phyloP scores from a whole-genome alignment of 2,113 vertebrate genomes.

The Hippoglossus stenolepis region DNA sequence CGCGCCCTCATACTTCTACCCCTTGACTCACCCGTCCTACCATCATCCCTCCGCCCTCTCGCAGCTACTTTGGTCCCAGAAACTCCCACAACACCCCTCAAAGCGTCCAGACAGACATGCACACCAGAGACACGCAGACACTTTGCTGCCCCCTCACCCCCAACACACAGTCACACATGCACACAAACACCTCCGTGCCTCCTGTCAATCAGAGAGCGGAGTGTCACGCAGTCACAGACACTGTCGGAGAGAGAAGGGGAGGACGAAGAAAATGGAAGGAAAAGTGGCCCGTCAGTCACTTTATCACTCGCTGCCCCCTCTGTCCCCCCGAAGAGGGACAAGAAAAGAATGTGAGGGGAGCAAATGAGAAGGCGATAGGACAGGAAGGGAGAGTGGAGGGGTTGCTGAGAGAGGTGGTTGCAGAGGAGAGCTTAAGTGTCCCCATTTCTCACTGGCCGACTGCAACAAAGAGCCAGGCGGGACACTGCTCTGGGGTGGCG shows the following conservation, averaged over 20 bases:
- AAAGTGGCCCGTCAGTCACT: constrained; percentile 75
- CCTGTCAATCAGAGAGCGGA: constrained; percentile 73
- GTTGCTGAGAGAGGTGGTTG: constrained; percentile 40
- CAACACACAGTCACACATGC: constrained; percentile 21
- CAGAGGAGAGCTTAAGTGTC: constrained; percentile 68
- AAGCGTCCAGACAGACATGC: constrained; percentile 75
- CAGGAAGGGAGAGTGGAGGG: constrained; percentile 43
- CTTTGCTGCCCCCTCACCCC: constrained; percentile 6
- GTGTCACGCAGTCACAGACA: constrained; percentile 70
- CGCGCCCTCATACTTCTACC: constrained; percentile 52
- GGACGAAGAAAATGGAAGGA: constrained; percentile 53
- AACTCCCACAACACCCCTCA: constrained; percentile 2
- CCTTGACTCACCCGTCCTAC: constrained; percentile 55
- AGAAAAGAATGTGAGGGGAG: constrained; percentile 55
- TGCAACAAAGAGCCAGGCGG: constrained; percentile 73
- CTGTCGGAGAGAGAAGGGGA: constrained; percentile 48
- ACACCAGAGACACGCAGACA: constrained; percentile 58
- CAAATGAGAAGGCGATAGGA: constrained; percentile 45
- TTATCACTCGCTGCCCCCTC: constrained; percentile 59
- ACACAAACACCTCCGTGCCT: constrained; percentile 66
- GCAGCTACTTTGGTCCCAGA: constrained; percentile 36
- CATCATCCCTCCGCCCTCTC: constrained; percentile 53
- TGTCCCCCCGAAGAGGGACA: constrained; percentile 53
- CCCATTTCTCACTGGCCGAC: constrained; percentile 76
- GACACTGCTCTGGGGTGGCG: constrained; percentile 68